phyloP scores from a whole-genome alignment of 2,888 invertebrate genomes.

The Conus canariensis region DNA sequence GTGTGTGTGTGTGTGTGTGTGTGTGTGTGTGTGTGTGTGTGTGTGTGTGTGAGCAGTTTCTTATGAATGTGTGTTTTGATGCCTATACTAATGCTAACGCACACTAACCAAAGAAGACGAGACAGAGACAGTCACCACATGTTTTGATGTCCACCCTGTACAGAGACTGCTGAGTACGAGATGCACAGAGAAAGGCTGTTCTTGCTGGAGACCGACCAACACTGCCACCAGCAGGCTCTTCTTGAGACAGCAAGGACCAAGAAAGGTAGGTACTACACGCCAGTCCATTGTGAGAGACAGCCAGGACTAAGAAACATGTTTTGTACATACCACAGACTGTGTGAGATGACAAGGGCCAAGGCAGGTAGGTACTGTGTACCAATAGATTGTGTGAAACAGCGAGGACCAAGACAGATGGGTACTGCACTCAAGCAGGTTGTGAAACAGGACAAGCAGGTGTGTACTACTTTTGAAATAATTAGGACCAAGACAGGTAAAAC shows the following conservation, averaged over 20 bases:
- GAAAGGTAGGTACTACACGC: conserved; percentile 14
- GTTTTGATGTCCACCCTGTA: neutral
- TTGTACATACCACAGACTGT: neutral
- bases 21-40: conserved; percentile 1
- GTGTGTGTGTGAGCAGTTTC: neutral
- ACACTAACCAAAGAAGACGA: neutral
- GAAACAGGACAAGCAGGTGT: too few relatives aligned
- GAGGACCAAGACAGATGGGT: too few relatives aligned
- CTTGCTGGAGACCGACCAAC: conserved; percentile 6
- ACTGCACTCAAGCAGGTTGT: too few relatives aligned
- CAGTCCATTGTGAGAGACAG: too few relatives aligned
- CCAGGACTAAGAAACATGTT: neutral
- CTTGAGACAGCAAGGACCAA: neutral
- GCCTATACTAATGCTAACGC: too few relatives aligned
- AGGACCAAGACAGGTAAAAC: too few relatives aligned
- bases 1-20: too few relatives aligned
- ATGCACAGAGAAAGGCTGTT: neutral
- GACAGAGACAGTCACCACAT: neutral
- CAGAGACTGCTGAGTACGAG: conserved; percentile 9
- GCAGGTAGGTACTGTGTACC: neutral
- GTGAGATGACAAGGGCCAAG: neutral
- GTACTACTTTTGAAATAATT: too few relatives aligned
- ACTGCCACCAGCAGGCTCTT: conserved; percentile 16
- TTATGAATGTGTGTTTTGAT: neutral
- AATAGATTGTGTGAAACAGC: too few relatives aligned